Evolutionary conservation across 2,888 invertebrate species (phyloP), one percentile per base, ranked within the genome.

Genomic region (Acrobeloides nanus): DNA sequence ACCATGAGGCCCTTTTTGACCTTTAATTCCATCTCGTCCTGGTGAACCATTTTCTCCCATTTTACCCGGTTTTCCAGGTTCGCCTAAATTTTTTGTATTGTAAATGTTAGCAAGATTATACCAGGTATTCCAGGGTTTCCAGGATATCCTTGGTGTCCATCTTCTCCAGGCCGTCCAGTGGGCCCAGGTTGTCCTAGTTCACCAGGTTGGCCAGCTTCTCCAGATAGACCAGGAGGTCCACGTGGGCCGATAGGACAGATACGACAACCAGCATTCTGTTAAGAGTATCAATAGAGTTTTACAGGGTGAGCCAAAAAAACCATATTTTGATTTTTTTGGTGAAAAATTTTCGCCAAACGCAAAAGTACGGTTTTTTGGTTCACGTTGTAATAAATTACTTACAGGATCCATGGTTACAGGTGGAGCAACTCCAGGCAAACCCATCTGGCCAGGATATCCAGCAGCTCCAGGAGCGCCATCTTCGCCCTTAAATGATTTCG

Each of bases 241-340:
- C 58, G 38, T 6, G 59, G 59, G 0, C 59, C 59, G 27, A 48
- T 46, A n/a, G 53, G 59, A 26, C 59, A 58, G 1, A 60, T 48
- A 20, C 60, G 44, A 15, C 59, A 58, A 3, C 53, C 50, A 25
- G 54, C 49, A 29, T 52, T 48, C 52, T 56, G 20, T 31, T 31
- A 4, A 4, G 34, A 33, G 20, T 8, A n/a, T n/a, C n/a, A n/a
- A n/a, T n/a, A n/a, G n/a, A n/a, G n/a, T n/a, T n/a, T n/a, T n/a
- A n/a, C n/a, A n/a, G n/a, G n/a, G n/a, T n/a, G n/a, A n/a, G n/a
- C n/a, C n/a, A n/a, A n/a, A n/a, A n/a, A n/a, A n/a, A n/a, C n/a
- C n/a, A n/a, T n/a, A n/a, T n/a, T n/a, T n/a, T n/a, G n/a, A n/a
- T n/a, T n/a, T n/a, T n/a, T n/a, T n/a, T n/a, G n/a, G n/a, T n/a